Base-by-base conservation (phyloP, 2,113 vertebrate genomes). In the Loxodonta africana region DNA sequence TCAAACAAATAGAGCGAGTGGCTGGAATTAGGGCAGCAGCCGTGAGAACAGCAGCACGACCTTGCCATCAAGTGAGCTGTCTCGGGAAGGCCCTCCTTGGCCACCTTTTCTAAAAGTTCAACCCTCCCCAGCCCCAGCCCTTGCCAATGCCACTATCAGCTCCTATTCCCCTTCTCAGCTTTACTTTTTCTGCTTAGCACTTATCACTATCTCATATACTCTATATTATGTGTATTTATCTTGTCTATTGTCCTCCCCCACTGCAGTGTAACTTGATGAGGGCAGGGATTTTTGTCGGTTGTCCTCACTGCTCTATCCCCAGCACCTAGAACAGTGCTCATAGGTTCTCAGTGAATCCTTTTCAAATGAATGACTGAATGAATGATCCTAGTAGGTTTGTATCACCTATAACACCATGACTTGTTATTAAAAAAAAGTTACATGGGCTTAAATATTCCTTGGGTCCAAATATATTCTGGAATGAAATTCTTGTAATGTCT, bases 121-220 rank as follows among this genome's bases (percentile, higher is more conserved):
- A 4, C 21, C 26, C 53, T 69, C n/a, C 60, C 28, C 57, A 23
- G 8, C 10, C 46, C 44, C 67, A 65, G 23, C 63, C 44, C 12
- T 57, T 23, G 12, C 11, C 60, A 26, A 46, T 41, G 33, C 65
- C 51, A 17, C 0, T 0, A 21, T 28, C 37, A 0, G 2, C 8
- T 78, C n/a, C n/a, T 6, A 2, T 2, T 51, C 51, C 11, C n/a
- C 62, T 46, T 48, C 51, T 51, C 73, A 60, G 25, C 23, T 48
- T 21, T 28, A 10, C 21, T 18, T 30, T 71, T 84, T 90, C 83
- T 69, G 6, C 23, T 81, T 20, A 15, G 17, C 23, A 30, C 33
- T 46, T n/a, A 14, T 2, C 37, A 80, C 51, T 33, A 0, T 30
- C 53, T 46, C 73, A 23, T 18, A 62, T 9, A 0, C 28, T 53